Evolutionary conservation across 1,140 invertebrate genomes (phyloP).

Genomic region (Oncopodura yosiiana): DNA sequence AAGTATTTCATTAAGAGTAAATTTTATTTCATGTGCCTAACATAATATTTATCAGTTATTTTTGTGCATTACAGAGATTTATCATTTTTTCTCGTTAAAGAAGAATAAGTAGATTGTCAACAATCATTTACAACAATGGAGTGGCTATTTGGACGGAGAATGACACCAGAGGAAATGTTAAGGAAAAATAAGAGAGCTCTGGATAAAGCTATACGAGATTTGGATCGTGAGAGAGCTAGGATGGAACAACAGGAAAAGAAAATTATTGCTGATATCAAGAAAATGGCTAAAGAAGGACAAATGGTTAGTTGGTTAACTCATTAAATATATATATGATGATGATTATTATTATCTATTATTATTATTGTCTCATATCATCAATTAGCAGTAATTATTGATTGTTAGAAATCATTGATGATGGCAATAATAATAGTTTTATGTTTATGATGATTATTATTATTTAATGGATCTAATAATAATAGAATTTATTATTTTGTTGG

Average conservation of each 20-base stretch:
- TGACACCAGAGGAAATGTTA: slow-evolving; percentile 96
- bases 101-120: too few species aligned
- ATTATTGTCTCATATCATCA: too few species aligned
- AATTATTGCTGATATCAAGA: slow-evolving; percentile 96
- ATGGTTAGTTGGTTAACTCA: slow-evolving; percentile 58
- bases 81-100: too few species aligned
- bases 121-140: slow-evolving; percentile 45
- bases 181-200: slow-evolving; percentile 94
- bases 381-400: too few species aligned
- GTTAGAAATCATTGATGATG: too few species aligned
- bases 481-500: slow-evolving; percentile 8
- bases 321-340: neutral
- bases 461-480: neutral
- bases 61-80: too few species aligned
- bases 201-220: slow-evolving; percentile 97
- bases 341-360: slow-evolving; percentile 1
- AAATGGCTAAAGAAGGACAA: slow-evolving; percentile 97
- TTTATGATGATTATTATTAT: too few species aligned
- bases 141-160: slow-evolving; percentile 91
- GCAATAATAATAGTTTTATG: too few species aligned
- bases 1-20: too few species aligned
- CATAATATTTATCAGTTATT: too few species aligned
- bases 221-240: slow-evolving; percentile 83
- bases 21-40: too few species aligned
- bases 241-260: slow-evolving; percentile 99